These are phyloP conservation scores for Ips nitidus DNA, from an alignment of 1,140 invertebrate species.

Conservation along the genomic window DNA sequence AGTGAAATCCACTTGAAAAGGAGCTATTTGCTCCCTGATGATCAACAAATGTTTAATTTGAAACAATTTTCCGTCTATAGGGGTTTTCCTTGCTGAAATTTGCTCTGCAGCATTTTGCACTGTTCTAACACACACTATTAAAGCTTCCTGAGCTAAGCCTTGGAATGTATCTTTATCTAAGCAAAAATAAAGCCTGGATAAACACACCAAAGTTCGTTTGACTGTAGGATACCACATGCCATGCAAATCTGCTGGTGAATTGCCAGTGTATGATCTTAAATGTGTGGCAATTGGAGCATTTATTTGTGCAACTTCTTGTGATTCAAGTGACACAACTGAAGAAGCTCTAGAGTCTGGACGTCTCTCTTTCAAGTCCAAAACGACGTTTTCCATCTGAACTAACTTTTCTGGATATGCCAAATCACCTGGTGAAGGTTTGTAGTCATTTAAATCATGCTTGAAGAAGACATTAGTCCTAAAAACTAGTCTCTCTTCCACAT, in stretches of 20 bases:
- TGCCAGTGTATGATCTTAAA: constrained; percentile 50
- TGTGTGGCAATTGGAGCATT: constrained; percentile 48
- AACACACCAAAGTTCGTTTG: constrained; percentile 87
- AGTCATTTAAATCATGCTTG: constrained; percentile 85
- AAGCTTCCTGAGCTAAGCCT: constrained; percentile 92
- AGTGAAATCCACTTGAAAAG: constrained; percentile 96
- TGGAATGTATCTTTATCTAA: constrained; percentile 95
- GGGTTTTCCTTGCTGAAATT: constrained; percentile 66
- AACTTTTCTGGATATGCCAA: constrained; percentile 97
- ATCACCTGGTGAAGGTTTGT: constrained; percentile 90
- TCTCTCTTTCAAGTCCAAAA: constrained; percentile 64
- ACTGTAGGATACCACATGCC: constrained; percentile 99
- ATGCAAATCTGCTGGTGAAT: constrained; percentile 82
- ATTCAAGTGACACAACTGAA: constrained; percentile 66
- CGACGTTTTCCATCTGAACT: constrained; percentile 94
- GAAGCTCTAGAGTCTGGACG: constrained; percentile 64
- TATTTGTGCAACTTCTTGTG: constrained; percentile 68
- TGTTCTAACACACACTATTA: constrained; percentile 89
- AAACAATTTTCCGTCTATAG: constrained; percentile 92
- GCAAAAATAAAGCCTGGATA: constrained; percentile 94
- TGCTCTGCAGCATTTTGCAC: constrained; percentile 74
- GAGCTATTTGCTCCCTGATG: constrained; percentile 94
- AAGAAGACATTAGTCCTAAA: constrained; percentile 95
- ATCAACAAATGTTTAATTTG: constrained; percentile 98
- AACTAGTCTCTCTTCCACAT: constrained; percentile 95